Evolutionary conservation across 1,140 invertebrate species (phyloP), one percentile per base, ranked within the genome.

Genomic region (Pogonomyrmex barbatus): DNA sequence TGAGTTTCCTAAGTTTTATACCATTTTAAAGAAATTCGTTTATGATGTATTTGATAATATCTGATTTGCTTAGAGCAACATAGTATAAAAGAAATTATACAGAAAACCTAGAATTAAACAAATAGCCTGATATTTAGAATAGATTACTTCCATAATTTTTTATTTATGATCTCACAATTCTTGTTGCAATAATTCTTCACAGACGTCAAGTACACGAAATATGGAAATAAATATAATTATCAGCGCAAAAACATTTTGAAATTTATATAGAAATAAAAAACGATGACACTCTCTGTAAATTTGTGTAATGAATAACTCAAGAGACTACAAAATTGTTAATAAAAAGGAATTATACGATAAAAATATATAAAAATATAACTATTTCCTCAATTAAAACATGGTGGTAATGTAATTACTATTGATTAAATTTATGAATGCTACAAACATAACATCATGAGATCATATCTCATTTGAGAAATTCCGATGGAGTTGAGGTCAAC

Each of bases 381-480:
- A 30, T 30, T 71, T 67, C 39, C 4, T 12, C 17, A 12, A 56
- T 76, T 3, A 30, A 42, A 70, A 54, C 8, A 45, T 42, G 10
- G 2, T 1, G n/a, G 4, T 60, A 65, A 36, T 2, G 12, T 78
- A 39, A 79, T 4, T 39, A 24, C 12, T 8, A 30, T 52, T 56
- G 36, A 79, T 68, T 33, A 33, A 70, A 81, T 5, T 54, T n/a
- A 47, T 24, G 45, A 65, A 24, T 65, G 52, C 33, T 68, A 42
- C 4, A 8, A 30, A 71, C 0, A 30, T n/a, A 33, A 45, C 8
- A 42, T 45, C 36, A 24, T n/a, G 12, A 70, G 24, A 56, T 56
- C 63, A 33, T 45, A 56, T 56, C 39, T 45, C 63, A 63, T 42
- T 56, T 45, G n/a, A 71, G 12, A 83, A 60, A 52, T 83, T 70